Evolutionary conservation across 1,140 invertebrate species (phyloP).

Genomic region (Drosophila kanapiae): DNA sequence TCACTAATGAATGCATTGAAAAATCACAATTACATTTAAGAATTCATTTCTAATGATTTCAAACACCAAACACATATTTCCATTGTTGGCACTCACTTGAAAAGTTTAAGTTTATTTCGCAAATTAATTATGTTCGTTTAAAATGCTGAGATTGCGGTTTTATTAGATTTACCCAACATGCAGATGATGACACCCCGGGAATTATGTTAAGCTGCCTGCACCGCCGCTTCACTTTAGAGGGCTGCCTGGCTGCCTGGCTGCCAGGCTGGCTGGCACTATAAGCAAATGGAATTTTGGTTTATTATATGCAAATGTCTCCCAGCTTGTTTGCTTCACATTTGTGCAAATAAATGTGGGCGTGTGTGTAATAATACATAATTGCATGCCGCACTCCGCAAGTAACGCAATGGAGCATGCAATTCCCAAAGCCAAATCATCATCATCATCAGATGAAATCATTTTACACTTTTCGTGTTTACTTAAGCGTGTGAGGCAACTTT

Average conservation of each 20-base stretch:
- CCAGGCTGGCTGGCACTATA: slow-evolving; percentile 2
- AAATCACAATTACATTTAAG: background rate
- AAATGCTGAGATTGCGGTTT: slow-evolving; percentile 22
- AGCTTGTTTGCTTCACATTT: slow-evolving; percentile 44
- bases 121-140: slow-evolving; percentile 17
- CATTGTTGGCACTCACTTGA: background rate
- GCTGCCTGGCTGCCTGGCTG: background rate
- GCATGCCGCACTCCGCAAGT: slow-evolving; percentile 27
- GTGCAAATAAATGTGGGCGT: slow-evolving; percentile 26
- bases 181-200: slow-evolving; percentile 19
- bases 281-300: slow-evolving; percentile 39
- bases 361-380: slow-evolving; percentile 39
- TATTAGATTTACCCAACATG: slow-evolving; percentile 18
- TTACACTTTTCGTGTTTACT: slow-evolving; percentile 81
- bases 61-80: background rate
- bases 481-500: slow-evolving; percentile 76
- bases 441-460: slow-evolving; percentile 77
- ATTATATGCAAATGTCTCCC: slow-evolving; percentile 46
- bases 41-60: too few species aligned
- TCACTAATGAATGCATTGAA: background rate
- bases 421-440: slow-evolving; percentile 66
- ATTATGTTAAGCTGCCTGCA: slow-evolving; percentile 17
- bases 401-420: slow-evolving; percentile 58
- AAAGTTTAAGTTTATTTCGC: slow-evolving; percentile 6
- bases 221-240: slow-evolving; percentile 6